Evolutionary conservation across 2,888 invertebrate species (phyloP).

Genomic region (Galeopsomyia nigrocyanea): DNA sequence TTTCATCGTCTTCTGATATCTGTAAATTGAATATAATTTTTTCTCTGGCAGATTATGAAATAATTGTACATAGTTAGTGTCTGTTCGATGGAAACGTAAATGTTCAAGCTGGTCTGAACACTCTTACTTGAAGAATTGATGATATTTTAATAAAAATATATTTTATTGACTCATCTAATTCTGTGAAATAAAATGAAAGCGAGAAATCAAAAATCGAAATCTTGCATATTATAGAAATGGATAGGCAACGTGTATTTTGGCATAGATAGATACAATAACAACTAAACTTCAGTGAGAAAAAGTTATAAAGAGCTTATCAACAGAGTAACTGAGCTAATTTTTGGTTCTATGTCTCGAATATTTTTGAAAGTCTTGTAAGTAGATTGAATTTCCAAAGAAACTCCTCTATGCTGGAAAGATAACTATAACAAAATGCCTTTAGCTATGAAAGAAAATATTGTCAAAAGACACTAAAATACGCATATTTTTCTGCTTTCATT

Average conservation of each 20-base stretch:
- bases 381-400: constrained; percentile 23
- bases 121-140: constrained; percentile 36
- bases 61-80: constrained; percentile 41
- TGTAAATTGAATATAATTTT: constrained; percentile 39
- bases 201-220: constrained; percentile 3
- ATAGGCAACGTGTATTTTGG: constrained; percentile 12
- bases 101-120: constrained; percentile 48
- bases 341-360: constrained; percentile 19
- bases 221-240: constrained; percentile 8
- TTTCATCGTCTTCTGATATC: not conserved
- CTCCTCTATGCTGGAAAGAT: constrained; percentile 16
- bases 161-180: constrained; percentile 28
- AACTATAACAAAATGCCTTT: constrained; percentile 9
- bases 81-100: constrained; percentile 36
- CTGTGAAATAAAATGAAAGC: constrained; percentile 25
- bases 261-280: not conserved
- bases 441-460: constrained; percentile 7
- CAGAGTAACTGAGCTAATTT: constrained; percentile 8
- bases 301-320: constrained; percentile 22
- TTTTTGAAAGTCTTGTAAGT: constrained; percentile 19
- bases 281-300: constrained; percentile 26
- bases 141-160: constrained; percentile 33
- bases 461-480: not conserved
- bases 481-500: constrained; percentile 27
- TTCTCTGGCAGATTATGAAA: constrained; percentile 27